These are phyloP conservation scores for Bombus cullumanus DNA, from an alignment of 1,140 invertebrate species.

Conservation along the genomic window DNA sequence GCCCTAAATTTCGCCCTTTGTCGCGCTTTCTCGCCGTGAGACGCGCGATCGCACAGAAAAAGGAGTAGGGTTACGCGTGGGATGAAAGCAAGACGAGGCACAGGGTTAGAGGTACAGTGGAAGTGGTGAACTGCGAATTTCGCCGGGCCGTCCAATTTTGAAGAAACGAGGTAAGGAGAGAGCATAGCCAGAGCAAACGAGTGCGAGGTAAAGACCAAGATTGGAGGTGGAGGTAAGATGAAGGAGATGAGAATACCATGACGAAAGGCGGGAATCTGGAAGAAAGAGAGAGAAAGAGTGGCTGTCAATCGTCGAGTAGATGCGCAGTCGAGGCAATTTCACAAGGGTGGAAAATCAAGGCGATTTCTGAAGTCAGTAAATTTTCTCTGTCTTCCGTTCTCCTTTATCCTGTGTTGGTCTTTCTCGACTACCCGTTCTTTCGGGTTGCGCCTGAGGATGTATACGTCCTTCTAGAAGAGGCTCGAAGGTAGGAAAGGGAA, in stretches of 20 bases:
- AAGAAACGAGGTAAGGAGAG: slow-evolving; percentile 50
- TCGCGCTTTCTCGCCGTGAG: neutral
- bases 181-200: slow-evolving; percentile 44
- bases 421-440: neutral
- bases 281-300: slow-evolving; percentile 44
- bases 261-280: neutral
- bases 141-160: slow-evolving; percentile 70
- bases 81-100: neutral
- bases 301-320: slow-evolving; percentile 71
- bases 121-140: slow-evolving; percentile 52
- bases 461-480: slow-evolving; percentile 1
- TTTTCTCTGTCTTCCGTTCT: slow-evolving; percentile 46
- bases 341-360: slow-evolving; percentile 72
- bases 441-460: slow-evolving; percentile 17
- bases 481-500: neutral
- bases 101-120: neutral
- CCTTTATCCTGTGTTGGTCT: neutral
- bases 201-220: slow-evolving; percentile 30
- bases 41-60: neutral
- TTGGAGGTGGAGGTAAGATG: slow-evolving; percentile 9
- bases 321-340: slow-evolving; percentile 66
- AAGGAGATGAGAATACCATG: neutral
- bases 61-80: neutral
- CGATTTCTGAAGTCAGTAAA: slow-evolving; percentile 72
- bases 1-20: slow-evolving; percentile 42